These are phyloP conservation scores for Epirrhoe alternata DNA, from an alignment of 2,888 invertebrate species.

Conservation along the genomic window DNA sequence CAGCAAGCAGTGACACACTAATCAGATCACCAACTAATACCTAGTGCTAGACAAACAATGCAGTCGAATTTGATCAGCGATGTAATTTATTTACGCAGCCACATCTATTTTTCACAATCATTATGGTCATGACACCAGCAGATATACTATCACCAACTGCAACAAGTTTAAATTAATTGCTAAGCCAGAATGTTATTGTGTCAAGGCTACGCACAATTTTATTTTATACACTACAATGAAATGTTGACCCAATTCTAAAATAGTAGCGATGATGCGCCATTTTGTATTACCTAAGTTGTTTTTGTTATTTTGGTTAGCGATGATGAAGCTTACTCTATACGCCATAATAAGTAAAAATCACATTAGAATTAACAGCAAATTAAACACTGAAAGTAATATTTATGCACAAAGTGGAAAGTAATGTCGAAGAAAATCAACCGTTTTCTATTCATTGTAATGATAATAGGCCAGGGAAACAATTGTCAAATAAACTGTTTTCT, in stretches of 20 bases:
- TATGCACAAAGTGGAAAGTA: background rate
- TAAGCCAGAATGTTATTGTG: slow-evolving; percentile 79
- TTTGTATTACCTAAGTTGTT: slow-evolving; percentile 32
- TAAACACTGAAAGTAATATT: background rate
- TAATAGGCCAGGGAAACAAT: slow-evolving; percentile 9
- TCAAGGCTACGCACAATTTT: slow-evolving; percentile 70
- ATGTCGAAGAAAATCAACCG: background rate
- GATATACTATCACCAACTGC: slow-evolving; percentile 61
- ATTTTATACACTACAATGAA: slow-evolving; percentile 59
- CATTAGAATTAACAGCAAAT: background rate
- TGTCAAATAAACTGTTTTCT: slow-evolving; percentile 20
- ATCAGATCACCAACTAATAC: background rate
- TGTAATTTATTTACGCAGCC: slow-evolving; percentile 38
- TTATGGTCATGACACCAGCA: slow-evolving; percentile 50
- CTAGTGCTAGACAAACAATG: slow-evolving; percentile 21
- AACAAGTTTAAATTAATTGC: slow-evolving; percentile 71
- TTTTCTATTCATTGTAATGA: slow-evolving; percentile 6
- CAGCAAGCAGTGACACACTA: background rate
- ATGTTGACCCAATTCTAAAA: slow-evolving; percentile 65
- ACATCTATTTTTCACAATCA: slow-evolving; percentile 59
- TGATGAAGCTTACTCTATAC: slow-evolving; percentile 1
- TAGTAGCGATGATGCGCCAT: slow-evolving; percentile 39
- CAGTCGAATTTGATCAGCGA: slow-evolving; percentile 33
- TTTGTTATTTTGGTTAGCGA: slow-evolving; percentile 17
- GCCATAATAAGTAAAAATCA: background rate